Conservation (phyloP, 2,888 invertebrate genomes). For the Megalurothrips usitatus region DNA sequence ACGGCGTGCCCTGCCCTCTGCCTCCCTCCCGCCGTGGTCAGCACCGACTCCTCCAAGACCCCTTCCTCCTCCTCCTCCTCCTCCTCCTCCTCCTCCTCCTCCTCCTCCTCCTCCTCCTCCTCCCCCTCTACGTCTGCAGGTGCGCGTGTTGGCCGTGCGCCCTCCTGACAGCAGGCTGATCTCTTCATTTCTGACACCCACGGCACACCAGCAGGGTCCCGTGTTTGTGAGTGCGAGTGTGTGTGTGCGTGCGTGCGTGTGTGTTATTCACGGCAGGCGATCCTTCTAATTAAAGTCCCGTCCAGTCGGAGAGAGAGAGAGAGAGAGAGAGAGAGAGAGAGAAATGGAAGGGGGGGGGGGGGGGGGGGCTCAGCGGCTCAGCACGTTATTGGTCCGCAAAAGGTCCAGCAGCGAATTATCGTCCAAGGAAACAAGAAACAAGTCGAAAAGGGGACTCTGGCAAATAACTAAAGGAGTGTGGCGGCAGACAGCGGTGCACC, state of each 20-base stretch:
- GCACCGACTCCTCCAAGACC: too few relatives aligned
- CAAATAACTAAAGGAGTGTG: too few relatives aligned
- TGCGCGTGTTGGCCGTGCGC: not conserved
- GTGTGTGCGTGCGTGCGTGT: not conserved
- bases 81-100: too few relatives aligned
- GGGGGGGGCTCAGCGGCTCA: not conserved
- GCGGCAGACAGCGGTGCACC: too few relatives aligned
- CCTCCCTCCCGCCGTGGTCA: too few relatives aligned
- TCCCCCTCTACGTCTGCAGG: not conserved
- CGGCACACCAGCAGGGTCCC: not conserved
- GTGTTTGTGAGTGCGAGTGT: not conserved
- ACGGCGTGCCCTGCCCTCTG: too few relatives aligned
- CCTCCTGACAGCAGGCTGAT: slow-evolving; percentile 4
- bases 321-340: not conserved
- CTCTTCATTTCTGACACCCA: slow-evolving; percentile 20
- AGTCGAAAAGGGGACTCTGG: not conserved
- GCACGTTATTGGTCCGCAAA: too few relatives aligned
- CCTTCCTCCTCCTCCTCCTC: not conserved
- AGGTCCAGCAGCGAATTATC: too few relatives aligned
- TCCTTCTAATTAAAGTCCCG: not conserved
- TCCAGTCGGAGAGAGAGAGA: not conserved
- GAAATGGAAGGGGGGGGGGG: not conserved
- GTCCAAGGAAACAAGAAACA: not conserved
- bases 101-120: not conserved
- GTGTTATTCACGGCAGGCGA: not conserved